Percentiles rank a stretch among this genome's conserved stretches.
Conservation (phyloP, 2,797 vertebrate species). For the Esox lucius region DNA sequence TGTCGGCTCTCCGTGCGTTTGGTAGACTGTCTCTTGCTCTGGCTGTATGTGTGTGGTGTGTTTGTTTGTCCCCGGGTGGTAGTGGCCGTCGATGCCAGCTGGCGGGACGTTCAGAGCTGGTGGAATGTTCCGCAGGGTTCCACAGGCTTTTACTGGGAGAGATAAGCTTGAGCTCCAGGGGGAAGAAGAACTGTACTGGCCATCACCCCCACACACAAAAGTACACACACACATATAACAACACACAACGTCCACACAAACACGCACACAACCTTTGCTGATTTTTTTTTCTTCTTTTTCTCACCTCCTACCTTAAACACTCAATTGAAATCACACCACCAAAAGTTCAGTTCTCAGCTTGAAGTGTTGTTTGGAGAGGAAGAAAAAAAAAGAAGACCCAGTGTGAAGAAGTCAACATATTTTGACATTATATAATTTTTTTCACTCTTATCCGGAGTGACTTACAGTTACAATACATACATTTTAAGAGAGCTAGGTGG, state of each 20-base stretch:
- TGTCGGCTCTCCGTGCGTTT: background rate
- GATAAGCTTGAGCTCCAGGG: conserved; percentile 8
- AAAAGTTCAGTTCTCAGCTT: too few relatives aligned
- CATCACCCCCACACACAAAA: conserved; percentile 1
- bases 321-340: too few relatives aligned
- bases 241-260: background rate
- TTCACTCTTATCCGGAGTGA: too few relatives aligned
- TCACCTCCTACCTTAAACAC: too few relatives aligned
- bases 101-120: conserved; percentile 12
- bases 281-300: too few relatives aligned
- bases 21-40: background rate
- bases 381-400: too few relatives aligned
- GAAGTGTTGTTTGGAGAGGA: too few relatives aligned
- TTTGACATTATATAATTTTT: too few relatives aligned
- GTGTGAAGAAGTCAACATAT: too few relatives aligned
- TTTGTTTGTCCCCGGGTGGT: background rate
- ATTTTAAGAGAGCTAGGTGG: too few relatives aligned
- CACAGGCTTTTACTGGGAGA: conserved; percentile 14
- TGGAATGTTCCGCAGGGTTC: conserved; percentile 21
- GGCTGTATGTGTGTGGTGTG: background rate
- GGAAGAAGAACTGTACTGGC: background rate
- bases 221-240: background rate
- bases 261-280: conserved; percentile 1
- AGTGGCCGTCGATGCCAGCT: conserved; percentile 10
- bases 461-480: too few relatives aligned